These are phyloP conservation scores for Callyntrura sp. DNA, from an alignment of 2,888 invertebrate genomes.

Conservation along the genomic window DNA sequence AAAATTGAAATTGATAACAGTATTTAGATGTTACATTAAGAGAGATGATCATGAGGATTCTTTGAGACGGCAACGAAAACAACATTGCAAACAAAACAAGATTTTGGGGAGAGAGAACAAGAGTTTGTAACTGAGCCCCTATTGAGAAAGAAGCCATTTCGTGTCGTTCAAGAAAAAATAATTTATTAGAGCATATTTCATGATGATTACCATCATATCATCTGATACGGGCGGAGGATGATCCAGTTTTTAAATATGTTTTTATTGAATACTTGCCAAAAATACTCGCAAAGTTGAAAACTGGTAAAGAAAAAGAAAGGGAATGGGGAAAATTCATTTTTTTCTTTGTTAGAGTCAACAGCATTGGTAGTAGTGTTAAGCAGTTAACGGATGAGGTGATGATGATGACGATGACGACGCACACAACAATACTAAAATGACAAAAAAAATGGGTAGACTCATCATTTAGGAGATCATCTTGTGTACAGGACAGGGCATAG, in stretches of 20 bases:
- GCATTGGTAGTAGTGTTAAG: too few relatives aligned
- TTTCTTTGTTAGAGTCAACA: too few relatives aligned
- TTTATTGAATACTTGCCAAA: constrained; percentile 36
- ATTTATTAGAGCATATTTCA: background rate
- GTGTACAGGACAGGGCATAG: background rate
- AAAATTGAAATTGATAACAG: too few relatives aligned
- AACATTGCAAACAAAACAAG: background rate
- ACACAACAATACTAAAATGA: background rate
- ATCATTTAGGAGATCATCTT: background rate
- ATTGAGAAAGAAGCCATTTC: background rate
- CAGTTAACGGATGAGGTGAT: too few relatives aligned
- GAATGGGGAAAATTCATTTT: background rate
- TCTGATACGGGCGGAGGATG: background rate
- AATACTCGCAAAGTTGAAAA: background rate
- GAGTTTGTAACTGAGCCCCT: background rate
- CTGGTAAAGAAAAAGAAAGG: background rate
- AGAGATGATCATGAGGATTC: too few relatives aligned
- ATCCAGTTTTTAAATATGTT: constrained; percentile 33
- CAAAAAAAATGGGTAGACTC: background rate
- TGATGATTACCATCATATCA: background rate
- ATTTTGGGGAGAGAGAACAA: background rate
- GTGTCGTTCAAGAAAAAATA: background rate
- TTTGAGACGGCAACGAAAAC: background rate
- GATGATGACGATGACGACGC: too few relatives aligned
- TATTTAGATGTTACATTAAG: too few relatives aligned